Conservation (phyloP, 2,888 invertebrate species). For the Xestobium rufovillosum region DNA sequence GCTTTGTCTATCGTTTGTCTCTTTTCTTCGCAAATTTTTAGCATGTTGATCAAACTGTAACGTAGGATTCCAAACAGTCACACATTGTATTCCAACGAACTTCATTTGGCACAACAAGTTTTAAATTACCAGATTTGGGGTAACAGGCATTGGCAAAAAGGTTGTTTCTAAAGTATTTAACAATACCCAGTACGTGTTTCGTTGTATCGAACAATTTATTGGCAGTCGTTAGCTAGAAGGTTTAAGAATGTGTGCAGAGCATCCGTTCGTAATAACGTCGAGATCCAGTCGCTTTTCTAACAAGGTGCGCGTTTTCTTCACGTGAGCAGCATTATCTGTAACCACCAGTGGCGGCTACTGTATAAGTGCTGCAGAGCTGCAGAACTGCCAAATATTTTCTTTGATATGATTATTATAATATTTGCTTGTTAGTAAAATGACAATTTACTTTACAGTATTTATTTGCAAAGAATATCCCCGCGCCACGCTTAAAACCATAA, state of each 20-base stretch:
- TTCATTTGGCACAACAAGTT: slow-evolving; percentile 15
- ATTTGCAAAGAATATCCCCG: too few species aligned
- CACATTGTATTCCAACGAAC: slow-evolving; percentile 18
- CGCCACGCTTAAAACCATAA: too few species aligned
- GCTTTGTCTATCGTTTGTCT: too few species aligned
- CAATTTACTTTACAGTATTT: too few species aligned
- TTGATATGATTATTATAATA: too few species aligned
- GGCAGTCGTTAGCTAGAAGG: slow-evolving; percentile 14
- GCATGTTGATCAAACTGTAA: slow-evolving; percentile 4
- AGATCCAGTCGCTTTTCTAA: neutral
- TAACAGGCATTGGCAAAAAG: slow-evolving; percentile 14
- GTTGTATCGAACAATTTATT: slow-evolving; percentile 11
- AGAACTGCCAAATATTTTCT: too few species aligned
- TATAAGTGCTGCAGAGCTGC: too few species aligned
- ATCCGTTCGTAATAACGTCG: slow-evolving; percentile 8
- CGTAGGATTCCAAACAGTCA: slow-evolving; percentile 10
- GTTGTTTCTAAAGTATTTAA: slow-evolving; percentile 17
- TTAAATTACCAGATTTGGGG: slow-evolving; percentile 11
- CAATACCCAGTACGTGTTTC: slow-evolving; percentile 11
- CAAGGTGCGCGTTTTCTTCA: slow-evolving; percentile 1
- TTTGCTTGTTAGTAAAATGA: too few species aligned
- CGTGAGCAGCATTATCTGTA: slow-evolving; percentile 5
- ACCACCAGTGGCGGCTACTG: too few species aligned
- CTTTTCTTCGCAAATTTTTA: slow-evolving; percentile 12
- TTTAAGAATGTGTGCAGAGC: slow-evolving; percentile 11